Conservation (phyloP, 2,113 vertebrate genomes). For the Catharus minimus region DNA sequence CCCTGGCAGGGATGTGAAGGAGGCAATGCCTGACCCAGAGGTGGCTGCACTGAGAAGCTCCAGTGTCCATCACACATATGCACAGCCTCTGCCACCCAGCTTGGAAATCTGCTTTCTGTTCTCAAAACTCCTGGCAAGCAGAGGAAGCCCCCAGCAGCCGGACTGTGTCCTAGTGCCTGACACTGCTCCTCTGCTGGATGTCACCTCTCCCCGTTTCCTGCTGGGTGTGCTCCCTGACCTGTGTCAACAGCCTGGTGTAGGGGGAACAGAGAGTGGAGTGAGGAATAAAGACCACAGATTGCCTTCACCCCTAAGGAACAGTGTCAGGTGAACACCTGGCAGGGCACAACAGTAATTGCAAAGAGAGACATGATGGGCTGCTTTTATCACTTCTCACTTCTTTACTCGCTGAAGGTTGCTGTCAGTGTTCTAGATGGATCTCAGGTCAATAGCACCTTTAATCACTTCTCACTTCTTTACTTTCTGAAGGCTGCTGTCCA, state of each 20-base stretch:
- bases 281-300: fast-evolving
- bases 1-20: neutral
- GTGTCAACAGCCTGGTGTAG: fast-evolving
- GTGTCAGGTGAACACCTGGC: neutral
- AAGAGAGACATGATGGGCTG: neutral
- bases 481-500: neutral
- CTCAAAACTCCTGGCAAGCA: neutral
- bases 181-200: neutral
- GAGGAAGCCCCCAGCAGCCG: neutral
- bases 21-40: neutral
- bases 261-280: neutral
- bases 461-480: neutral
- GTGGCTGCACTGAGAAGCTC: neutral
- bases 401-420: neutral
- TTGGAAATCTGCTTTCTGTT: neutral
- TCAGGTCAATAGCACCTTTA: neutral
- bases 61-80: neutral
- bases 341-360: neutral
- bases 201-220: neutral
- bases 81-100: neutral
- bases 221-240: neutral
- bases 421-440: neutral
- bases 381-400: neutral
- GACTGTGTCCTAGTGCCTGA: neutral
- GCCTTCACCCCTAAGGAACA: neutral